These are phyloP conservation scores for Phaonia tiefii DNA, from an alignment of 2,888 invertebrate species.

Conservation along the genomic window DNA sequence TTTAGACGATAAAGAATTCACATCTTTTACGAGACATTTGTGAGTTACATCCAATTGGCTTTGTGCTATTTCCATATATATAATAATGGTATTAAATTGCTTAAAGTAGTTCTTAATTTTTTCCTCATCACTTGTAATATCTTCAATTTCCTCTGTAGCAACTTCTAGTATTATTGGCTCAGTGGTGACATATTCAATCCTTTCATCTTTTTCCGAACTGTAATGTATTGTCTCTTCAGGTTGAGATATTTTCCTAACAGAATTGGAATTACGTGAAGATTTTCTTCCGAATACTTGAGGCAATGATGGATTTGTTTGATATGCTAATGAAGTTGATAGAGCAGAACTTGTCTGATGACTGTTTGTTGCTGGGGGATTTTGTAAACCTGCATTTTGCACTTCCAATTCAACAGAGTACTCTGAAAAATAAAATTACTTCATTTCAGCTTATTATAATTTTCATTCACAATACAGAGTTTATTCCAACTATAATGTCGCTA, in stretches of 20 bases:
- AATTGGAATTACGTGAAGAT: conserved; percentile 71
- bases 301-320: conserved; percentile 44
- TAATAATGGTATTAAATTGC: conserved; percentile 54
- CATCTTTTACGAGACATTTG: conserved; percentile 60
- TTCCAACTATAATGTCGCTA: no score
- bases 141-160: neutral
- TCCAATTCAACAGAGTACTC: conserved; percentile 58
- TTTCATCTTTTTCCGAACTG: conserved; percentile 79
- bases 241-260: conserved; percentile 73
- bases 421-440: conserved; percentile 36
- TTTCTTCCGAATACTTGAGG: conserved; percentile 68
- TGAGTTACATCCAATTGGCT: conserved; percentile 70
- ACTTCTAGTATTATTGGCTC: conserved; percentile 49
- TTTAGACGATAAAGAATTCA: neutral
- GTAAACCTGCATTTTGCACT: conserved; percentile 59
- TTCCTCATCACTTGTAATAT: conserved; percentile 44
- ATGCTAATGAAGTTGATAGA: conserved; percentile 46
- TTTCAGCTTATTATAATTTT: no score
- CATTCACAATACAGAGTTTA: no score
- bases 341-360: conserved; percentile 42
- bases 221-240: conserved; percentile 79
- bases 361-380: conserved; percentile 30
- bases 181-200: conserved; percentile 60
- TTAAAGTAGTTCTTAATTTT: conserved; percentile 61
- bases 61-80: conserved; percentile 73